Conservation (phyloP, 2,113 vertebrate species). For the Petaurus breviceps region DNA sequence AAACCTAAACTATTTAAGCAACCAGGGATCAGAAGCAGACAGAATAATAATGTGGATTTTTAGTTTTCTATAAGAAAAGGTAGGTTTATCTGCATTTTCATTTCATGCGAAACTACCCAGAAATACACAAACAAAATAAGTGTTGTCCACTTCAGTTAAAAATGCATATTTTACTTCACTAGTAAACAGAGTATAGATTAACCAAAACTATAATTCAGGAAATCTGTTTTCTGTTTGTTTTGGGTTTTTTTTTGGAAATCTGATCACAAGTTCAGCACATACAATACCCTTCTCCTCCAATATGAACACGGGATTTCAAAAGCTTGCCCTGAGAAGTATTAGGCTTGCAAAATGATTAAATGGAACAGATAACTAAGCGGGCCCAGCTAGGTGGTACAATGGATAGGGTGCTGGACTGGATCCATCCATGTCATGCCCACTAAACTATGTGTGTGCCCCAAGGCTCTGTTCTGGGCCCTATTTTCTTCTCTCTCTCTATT, state of each 20-base stretch:
- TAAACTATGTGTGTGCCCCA: background rate
- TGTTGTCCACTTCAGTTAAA: background rate
- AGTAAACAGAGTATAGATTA: background rate
- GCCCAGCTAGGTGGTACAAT: too few relatives aligned
- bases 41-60: background rate
- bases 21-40: conserved; percentile 34
- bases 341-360: background rate
- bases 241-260: background rate
- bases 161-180: background rate
- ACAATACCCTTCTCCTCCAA: background rate
- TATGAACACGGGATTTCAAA: background rate
- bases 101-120: background rate
- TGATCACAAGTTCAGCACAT: background rate
- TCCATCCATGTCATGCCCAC: background rate
- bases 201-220: background rate
- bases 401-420: background rate
- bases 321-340: background rate
- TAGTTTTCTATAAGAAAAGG: background rate
- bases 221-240: background rate
- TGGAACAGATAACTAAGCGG: background rate
- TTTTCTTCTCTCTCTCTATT: background rate
- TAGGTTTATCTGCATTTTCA: background rate
- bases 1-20: conserved; percentile 37
- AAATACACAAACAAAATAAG: background rate
- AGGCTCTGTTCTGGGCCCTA: background rate